These are phyloP conservation scores for Cylindroiulus punctatus DNA, from an alignment of 2,888 invertebrate species.

Conservation along the genomic window DNA sequence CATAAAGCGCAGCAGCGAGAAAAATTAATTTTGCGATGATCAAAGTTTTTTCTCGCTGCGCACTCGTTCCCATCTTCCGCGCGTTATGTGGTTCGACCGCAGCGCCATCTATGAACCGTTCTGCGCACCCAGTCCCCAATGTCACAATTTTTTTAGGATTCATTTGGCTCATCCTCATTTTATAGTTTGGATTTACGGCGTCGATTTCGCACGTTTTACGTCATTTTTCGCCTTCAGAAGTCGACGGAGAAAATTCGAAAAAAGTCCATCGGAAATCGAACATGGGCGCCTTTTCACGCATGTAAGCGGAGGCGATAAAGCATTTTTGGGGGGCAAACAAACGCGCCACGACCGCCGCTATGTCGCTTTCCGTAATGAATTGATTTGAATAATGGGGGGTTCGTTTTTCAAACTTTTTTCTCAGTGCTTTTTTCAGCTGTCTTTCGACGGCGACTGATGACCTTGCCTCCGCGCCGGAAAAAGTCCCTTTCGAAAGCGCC, in stretches of 20 bases:
- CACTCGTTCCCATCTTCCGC: too few species aligned
- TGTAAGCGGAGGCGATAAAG: not conserved
- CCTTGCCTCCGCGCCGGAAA: slow-evolving; percentile 3
- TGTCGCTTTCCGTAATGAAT: not conserved
- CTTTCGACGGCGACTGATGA: not conserved
- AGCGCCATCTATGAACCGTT: too few species aligned
- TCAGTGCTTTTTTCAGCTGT: not conserved
- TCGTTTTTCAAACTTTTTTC: not conserved
- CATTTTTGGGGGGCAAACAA: not conserved
- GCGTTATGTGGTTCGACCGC: too few species aligned
- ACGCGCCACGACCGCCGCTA: not conserved
- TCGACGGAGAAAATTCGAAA: not conserved
- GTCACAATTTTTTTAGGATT: too few species aligned
- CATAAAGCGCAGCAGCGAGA: too few species aligned
- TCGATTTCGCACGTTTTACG: not conserved
- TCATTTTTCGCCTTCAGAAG: not conserved
- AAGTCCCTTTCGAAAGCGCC: too few species aligned
- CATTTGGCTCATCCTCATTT: not conserved
- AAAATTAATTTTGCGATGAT: too few species aligned
- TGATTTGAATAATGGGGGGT: not conserved
- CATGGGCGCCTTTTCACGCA: not conserved
- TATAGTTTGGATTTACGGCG: not conserved
- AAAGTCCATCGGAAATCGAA: not conserved
- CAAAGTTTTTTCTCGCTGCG: too few species aligned
- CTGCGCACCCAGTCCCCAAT: too few species aligned